A percentile compares a stretch with the other conserved stretches of the same genome.
phyloP scores from a whole-genome alignment of 2,797 vertebrate genomes.

The Poecilia gillii region DNA sequence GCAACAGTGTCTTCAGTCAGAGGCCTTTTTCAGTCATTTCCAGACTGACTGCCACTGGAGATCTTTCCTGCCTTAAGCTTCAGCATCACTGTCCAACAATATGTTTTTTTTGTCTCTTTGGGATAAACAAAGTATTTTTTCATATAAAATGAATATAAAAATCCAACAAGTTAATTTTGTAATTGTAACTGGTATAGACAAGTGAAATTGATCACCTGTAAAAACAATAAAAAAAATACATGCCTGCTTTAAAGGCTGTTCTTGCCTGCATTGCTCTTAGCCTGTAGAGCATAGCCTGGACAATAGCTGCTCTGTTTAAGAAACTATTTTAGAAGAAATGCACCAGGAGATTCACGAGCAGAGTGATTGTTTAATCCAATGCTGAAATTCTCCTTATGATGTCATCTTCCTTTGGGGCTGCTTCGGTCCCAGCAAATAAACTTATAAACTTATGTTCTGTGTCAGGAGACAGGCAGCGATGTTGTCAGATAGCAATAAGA shows the following conservation, averaged over 20 bases:
- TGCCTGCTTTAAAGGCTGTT: conserved; percentile 9
- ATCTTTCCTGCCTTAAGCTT: neutral
- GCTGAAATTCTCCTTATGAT: conserved; percentile 18
- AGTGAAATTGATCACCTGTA: conserved; percentile 21
- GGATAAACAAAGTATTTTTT: neutral
- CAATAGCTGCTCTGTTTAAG: conserved; percentile 63
- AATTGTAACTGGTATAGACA: conserved; percentile 18
- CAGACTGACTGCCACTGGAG: neutral
- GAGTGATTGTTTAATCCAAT: conserved; percentile 1
- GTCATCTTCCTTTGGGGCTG: conserved; percentile 9
- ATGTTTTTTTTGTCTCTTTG: neutral
- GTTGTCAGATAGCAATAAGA: conserved; percentile 6
- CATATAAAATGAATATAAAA: neutral
- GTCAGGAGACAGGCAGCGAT: neutral
- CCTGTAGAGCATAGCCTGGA: conserved; percentile 18
- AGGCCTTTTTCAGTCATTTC: neutral
- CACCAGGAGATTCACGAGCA: neutral
- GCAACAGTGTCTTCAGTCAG: neutral
- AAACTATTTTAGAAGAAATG: conserved; percentile 24
- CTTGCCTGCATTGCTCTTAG: conserved; percentile 35
- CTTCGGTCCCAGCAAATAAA: conserved; percentile 4
- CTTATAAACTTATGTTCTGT: neutral
- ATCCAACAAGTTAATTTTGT: neutral
- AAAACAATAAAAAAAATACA: neutral
- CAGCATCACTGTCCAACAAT: no score